These are phyloP conservation scores for Cyanoramphus novaezelandiae DNA, from an alignment of 2,113 vertebrate species.

Conservation along the genomic window DNA sequence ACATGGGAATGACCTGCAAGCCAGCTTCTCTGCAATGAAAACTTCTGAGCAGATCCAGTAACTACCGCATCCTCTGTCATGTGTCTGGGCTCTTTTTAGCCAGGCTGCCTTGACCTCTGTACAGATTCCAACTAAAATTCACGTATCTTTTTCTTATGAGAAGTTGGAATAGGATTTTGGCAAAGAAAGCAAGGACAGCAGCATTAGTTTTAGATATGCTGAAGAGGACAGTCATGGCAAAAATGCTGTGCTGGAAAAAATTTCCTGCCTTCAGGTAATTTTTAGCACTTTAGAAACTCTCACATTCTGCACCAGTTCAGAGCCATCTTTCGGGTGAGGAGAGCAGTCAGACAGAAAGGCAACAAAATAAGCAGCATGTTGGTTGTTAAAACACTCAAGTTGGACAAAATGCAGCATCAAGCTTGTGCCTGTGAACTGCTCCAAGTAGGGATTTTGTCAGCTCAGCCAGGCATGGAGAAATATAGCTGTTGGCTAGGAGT, in stretches of 20 bases:
- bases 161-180: background rate
- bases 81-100: background rate
- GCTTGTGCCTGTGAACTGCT: background rate
- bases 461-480: background rate
- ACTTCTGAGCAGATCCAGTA: background rate
- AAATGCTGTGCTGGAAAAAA: slow-evolving; percentile 10
- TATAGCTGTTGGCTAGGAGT: background rate
- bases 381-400: background rate
- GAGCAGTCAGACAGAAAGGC: background rate
- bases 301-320: background rate
- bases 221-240: background rate
- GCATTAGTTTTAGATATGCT: background rate
- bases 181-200: background rate
- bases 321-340: background rate
- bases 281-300: background rate
- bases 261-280: background rate
- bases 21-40: background rate
- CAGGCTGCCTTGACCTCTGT: background rate
- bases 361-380: background rate
- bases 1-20: background rate
- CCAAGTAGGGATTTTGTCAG: background rate
- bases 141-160: background rate
- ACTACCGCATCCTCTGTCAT: background rate
- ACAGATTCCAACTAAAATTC: background rate
- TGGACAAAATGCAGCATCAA: background rate